Conservation (phyloP, 1,140 invertebrate species). For the Drosophila ercepeae region DNA sequence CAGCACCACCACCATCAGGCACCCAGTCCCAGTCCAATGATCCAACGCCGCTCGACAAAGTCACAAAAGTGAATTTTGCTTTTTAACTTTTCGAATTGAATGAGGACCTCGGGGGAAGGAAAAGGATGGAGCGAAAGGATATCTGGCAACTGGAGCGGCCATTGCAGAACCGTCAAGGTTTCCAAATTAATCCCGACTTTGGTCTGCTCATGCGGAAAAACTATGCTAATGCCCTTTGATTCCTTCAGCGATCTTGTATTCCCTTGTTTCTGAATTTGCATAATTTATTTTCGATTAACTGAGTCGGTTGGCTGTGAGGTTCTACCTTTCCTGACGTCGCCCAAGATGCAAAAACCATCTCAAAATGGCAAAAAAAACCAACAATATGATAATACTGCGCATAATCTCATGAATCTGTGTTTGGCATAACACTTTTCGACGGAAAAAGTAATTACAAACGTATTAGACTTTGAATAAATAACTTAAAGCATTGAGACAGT, state of each 20-base stretch:
- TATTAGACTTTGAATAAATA: conserved; percentile 14
- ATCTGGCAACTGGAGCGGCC: conserved; percentile 36
- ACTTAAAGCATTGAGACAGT: not conserved
- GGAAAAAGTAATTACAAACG: conserved; percentile 4
- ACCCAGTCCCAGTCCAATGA: conserved; percentile 16
- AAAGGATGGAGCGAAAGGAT: conserved; percentile 11
- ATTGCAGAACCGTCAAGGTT: conserved; percentile 39
- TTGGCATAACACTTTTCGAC: conserved; percentile 38
- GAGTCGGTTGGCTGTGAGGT: conserved; percentile 28
- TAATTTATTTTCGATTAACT: conserved; percentile 65
- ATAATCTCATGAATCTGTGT: conserved; percentile 42
- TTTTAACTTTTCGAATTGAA: conserved; percentile 81
- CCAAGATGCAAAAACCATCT: conserved; percentile 25
- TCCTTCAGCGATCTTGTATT: conserved; percentile 24
- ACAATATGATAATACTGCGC: conserved; percentile 26
- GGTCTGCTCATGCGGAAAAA: conserved; percentile 69
- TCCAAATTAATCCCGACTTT: conserved; percentile 76
- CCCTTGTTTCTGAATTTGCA: conserved; percentile 66
- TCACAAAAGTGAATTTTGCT: conserved; percentile 82
- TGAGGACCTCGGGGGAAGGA: not conserved
- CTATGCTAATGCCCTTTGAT: conserved; percentile 71
- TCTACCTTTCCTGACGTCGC: conserved; percentile 3
- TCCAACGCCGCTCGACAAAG: conserved; percentile 67
- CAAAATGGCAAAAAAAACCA: conserved; percentile 34
- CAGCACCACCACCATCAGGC: conserved; percentile 8